These are phyloP conservation scores for Bombyx huttoni DNA, from an alignment of 2,888 invertebrate genomes.

Conservation along the genomic window DNA sequence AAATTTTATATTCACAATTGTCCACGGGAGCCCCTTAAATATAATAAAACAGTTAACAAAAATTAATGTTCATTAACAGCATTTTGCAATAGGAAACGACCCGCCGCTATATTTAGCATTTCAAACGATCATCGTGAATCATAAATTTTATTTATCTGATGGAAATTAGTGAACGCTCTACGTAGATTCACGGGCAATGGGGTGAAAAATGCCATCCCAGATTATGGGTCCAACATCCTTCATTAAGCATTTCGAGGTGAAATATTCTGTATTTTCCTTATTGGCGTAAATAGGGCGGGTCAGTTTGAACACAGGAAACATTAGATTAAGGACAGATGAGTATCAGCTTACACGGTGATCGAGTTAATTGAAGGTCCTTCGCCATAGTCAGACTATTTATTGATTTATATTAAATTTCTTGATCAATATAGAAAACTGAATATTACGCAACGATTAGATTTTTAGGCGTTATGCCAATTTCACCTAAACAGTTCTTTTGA, in stretches of 20 bases:
- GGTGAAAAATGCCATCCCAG: conserved; percentile 23
- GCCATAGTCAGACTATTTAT: not conserved
- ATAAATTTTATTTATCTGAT: conserved; percentile 4
- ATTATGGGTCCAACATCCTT: conserved; percentile 21
- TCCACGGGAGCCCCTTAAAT: not conserved
- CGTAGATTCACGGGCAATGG: conserved; percentile 12
- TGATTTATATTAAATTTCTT: not conserved
- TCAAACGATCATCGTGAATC: not conserved
- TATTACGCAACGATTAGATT: too few species aligned
- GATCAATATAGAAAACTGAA: not conserved
- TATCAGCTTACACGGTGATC: not conserved
- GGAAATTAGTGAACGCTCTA: conserved; percentile 3
- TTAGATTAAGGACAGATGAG: not conserved
- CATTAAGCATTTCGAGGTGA: conserved; percentile 12
- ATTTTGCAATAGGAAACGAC: conserved; percentile 1
- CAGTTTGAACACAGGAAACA: not conserved
- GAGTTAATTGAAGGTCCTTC: not conserved
- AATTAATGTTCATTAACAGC: conserved; percentile 2
- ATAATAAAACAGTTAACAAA: not conserved
- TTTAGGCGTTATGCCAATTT: too few species aligned
- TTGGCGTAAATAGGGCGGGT: not conserved
- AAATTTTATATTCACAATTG: too few species aligned
- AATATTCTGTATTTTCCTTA: not conserved
- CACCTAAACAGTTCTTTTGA: not conserved
- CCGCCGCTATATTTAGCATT: not conserved